Evolutionary conservation across 2,797 vertebrate genomes (phyloP), one percentile per base, ranked within the genome.

Genomic region (Numenius phaeopus): DNA sequence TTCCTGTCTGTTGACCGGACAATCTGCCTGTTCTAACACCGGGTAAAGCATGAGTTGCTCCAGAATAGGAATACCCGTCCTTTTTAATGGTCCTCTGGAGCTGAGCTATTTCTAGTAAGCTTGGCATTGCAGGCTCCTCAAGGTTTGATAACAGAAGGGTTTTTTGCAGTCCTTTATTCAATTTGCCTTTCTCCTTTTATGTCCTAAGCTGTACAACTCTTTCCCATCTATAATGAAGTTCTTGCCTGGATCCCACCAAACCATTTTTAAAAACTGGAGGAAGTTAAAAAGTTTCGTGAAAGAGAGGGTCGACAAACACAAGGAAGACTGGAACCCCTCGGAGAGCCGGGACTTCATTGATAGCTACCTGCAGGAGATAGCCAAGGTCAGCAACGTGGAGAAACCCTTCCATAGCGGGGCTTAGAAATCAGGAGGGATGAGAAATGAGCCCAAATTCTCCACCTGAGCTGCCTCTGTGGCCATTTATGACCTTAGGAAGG

Each of bases 311-410:
- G 52, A 96, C 46, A 96, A 97, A 47, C 98, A 99, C 96, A 98
- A 94, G 94, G 94, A 93, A 59, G 97, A 98, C 16, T 96, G 97
- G 98, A 98, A 98, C 75, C 97, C 98, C 40, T 93, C 62, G 0
- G 96, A 98, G 42, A 80, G 55, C 27, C 98, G 95, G 79, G 98
- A 99, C 81, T 98, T 98, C 95, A 98, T 99, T 0, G 99, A 99
- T 95, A 98, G 98, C 90, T 99, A 98, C 87, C 97, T 99, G 88
- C 98, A 96, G 8, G 98, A 99, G 97, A 98, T 98, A 49, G 90
- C 98, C 82, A 98, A 96, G 98, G 98, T 98, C 83, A 96, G 92
- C 29, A 59, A 5, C 0, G 0, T 7, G 4, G 50, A 65, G 21
- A 86, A 78, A 70, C 3, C 9, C 14, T 40, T 32, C 22, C 26